Percentiles rank a stretch among this genome's conserved stretches.
Evolutionary conservation across 2,113 vertebrate species (phyloP).

Genomic region (Psilopsiagon aymara): DNA sequence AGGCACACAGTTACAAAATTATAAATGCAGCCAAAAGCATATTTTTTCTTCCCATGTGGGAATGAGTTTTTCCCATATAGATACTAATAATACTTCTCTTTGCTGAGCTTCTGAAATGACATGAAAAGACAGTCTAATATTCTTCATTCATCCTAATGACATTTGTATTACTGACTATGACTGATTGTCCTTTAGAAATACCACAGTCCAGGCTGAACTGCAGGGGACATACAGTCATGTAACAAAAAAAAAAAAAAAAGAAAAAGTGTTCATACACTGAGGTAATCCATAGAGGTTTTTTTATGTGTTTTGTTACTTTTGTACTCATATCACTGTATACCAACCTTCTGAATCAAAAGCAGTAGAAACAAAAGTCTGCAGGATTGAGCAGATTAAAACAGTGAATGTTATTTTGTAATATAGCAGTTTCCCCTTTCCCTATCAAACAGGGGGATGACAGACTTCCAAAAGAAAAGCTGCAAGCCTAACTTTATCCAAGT

Average conservation of each 20-base stretch:
- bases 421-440: not conserved
- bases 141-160: not conserved
- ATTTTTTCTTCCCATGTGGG: not conserved
- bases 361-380: not conserved
- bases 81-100: not conserved
- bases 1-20: not conserved
- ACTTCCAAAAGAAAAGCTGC: not conserved
- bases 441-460: not conserved
- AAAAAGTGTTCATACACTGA: not conserved
- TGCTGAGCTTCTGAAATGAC: not conserved
- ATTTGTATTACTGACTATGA: not conserved
- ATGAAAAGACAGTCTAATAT: not conserved
- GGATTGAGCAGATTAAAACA: not conserved
- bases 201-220: not conserved
- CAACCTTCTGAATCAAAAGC: not conserved
- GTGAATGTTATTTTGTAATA: not conserved
- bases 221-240: not conserved
- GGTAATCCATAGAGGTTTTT: not conserved
- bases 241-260: not conserved
- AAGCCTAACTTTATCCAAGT: not conserved
- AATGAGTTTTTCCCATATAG: not conserved
- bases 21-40: not conserved
- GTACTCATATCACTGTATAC: not conserved
- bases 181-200: not conserved
- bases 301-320: not conserved